phyloP scores from a whole-genome alignment of 1,140 invertebrate species.

The Zaprionus davidi region DNA sequence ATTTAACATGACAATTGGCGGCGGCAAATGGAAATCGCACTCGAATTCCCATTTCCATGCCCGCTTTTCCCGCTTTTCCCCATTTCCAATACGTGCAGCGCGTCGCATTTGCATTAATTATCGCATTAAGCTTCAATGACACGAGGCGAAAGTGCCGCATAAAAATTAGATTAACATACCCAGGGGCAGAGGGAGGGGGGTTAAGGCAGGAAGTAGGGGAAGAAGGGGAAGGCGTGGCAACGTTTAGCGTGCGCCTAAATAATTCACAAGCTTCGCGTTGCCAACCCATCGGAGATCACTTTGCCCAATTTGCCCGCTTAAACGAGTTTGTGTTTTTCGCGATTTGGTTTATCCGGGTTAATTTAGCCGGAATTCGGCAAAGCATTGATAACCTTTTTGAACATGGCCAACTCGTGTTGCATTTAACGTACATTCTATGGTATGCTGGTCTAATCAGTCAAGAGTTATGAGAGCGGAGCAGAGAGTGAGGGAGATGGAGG shows the following conservation, averaged over 20 bases:
- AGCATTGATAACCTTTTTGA: too few relatives aligned
- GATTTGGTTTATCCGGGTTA: too few relatives aligned
- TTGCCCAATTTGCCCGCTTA: too few relatives aligned
- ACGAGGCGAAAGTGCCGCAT: slow-evolving; percentile 6
- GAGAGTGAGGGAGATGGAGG: too few relatives aligned
- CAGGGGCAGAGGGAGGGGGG: background rate
- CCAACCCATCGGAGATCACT: too few relatives aligned
- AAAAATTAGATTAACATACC: background rate
- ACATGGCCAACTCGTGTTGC: too few relatives aligned
- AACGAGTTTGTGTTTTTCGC: too few relatives aligned
- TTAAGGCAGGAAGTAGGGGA: background rate
- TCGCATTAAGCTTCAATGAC: slow-evolving; percentile 18
- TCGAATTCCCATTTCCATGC: background rate
- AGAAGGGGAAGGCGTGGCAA: background rate
- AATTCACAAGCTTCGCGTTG: background rate
- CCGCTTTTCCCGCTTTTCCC: background rate
- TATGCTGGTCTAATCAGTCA: too few relatives aligned
- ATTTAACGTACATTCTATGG: too few relatives aligned
- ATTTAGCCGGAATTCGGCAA: too few relatives aligned
- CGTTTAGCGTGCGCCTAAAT: slow-evolving; percentile 4
- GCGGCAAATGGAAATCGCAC: slow-evolving; percentile 17
- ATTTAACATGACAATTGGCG: slow-evolving; percentile 46
- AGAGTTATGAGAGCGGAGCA: too few relatives aligned
- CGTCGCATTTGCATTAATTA: slow-evolving; percentile 31
- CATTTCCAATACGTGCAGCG: slow-evolving; percentile 13